Evolutionary conservation across 1,140 invertebrate species (phyloP), one percentile per base, ranked within the genome.

Genomic region (Lepidurus arcticus): DNA sequence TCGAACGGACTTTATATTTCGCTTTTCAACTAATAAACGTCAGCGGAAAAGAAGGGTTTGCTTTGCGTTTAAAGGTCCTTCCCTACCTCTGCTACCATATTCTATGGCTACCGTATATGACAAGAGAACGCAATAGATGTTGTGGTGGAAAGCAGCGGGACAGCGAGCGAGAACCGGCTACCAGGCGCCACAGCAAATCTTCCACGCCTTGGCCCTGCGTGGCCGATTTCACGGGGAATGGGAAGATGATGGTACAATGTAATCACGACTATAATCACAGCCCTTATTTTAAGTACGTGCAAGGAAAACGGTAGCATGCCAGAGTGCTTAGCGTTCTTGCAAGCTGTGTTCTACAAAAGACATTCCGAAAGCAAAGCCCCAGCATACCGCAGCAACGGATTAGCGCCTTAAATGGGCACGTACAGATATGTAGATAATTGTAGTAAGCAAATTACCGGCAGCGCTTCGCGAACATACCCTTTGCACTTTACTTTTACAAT

Each of bases 141-240:
- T 65, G 53, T 65, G 53, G 53, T 65, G 53, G 21, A 65, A 65
- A 65, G 53, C 53, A 65, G 53, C 53, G 53, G 53, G 53, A 65
- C 16, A 65, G 53, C 53, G 53, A 65, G 53, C 7, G 53, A 65
- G 53, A 65, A 65, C 53, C 53, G 53, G n/a, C 53, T 65, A 65
- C 53, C 53, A 13, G 53, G 53, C 53, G 53, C 53, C 53, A 65
- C 53, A 21, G 53, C 53, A 65, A 65, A 65, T 65, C 53, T 21
- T 65, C 53, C 53, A 65, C 53, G 53, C 53, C 53, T 65, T 65
- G 53, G 53, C 53, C 53, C n/a, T 65, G 53, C 53, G 53, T 65
- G 53, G 53, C 53, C 16, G 53, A 65, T 65, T 65, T 65, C 53
- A 65, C 53, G 53, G 53, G 53, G 53, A 65, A 65, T 65, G 53